A percentile compares a stretch with the other conserved stretches of the same genome.
Conservation (phyloP, 1,140 invertebrate genomes). For the Drosophila ogumai region DNA sequence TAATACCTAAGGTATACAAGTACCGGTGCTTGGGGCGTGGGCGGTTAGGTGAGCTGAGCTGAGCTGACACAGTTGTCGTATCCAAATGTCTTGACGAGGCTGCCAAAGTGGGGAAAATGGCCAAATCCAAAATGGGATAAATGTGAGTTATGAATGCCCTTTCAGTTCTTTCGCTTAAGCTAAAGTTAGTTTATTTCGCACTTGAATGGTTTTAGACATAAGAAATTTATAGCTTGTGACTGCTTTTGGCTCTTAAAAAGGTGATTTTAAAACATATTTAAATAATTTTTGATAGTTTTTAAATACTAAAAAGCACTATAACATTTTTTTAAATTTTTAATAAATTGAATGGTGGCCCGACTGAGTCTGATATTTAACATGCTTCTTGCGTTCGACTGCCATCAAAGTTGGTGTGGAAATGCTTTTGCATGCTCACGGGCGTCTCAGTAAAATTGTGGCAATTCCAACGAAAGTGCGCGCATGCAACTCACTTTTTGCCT, state of each 20-base stretch:
- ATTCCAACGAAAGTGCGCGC: slow-evolving; percentile 68
- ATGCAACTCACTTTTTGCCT: slow-evolving; percentile 76
- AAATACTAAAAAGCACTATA: not conserved
- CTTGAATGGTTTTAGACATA: no score
- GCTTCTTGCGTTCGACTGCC: not conserved
- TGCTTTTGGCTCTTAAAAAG: not conserved
- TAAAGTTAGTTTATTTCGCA: no score
- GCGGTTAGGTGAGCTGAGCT: slow-evolving; percentile 11
- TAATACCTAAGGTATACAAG: slow-evolving; percentile 70
- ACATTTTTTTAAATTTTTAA: not conserved
- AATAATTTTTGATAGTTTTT: not conserved
- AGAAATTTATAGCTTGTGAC: not conserved
- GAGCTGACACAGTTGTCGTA: slow-evolving; percentile 69
- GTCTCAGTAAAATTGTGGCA: slow-evolving; percentile 70
- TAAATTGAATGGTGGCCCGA: not conserved
- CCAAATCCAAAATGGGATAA: slow-evolving; percentile 16
- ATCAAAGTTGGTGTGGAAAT: slow-evolving; percentile 33
- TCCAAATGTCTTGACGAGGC: slow-evolving; percentile 68
- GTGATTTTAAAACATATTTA: not conserved
- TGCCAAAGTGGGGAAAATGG: slow-evolving; percentile 55
- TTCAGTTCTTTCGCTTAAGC: not conserved
- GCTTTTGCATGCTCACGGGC: slow-evolving; percentile 63
- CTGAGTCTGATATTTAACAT: not conserved
- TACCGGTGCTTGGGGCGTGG: slow-evolving; percentile 18
- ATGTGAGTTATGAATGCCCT: slow-evolving; percentile 10